Conservation (phyloP, 2,797 vertebrate species). For the Scolopax rusticola region DNA sequence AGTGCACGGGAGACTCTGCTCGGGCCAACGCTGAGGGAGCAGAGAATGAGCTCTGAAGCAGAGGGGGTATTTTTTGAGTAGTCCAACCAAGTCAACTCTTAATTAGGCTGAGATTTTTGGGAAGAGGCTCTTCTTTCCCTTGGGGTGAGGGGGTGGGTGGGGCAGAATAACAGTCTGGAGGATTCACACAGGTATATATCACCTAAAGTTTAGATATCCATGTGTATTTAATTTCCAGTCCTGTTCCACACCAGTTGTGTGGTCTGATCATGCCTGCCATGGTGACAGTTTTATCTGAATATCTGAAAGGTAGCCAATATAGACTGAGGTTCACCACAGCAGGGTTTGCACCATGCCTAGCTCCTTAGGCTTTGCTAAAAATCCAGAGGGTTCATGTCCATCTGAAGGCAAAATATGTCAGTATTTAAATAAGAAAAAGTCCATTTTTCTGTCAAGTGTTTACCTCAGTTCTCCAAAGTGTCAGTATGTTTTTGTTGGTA, state of each 20-base stretch:
- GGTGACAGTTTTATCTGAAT: not conserved
- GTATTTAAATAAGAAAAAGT: not conserved
- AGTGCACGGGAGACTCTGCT: accelerated
- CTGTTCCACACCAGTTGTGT: not conserved
- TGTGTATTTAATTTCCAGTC: not conserved
- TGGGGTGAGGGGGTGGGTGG: not conserved
- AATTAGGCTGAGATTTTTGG: not conserved
- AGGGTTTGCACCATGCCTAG: not conserved
- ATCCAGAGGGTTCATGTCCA: not conserved
- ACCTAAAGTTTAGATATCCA: not conserved
- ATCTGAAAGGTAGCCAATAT: not conserved
- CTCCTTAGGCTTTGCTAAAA: not conserved
- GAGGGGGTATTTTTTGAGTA: not conserved
- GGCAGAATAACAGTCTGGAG: not conserved
- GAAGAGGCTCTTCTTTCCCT: not conserved
- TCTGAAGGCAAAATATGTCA: not conserved
- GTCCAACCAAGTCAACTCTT: not conserved
- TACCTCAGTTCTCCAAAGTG: not conserved
- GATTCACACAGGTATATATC: not conserved
- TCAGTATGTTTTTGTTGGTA: not conserved
- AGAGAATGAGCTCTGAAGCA: not conserved
- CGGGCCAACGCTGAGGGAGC: not conserved
- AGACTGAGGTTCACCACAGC: not conserved
- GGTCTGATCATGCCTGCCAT: not conserved
- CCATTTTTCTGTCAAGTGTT: not conserved